Base-by-base conservation (phyloP, 1,140 invertebrate species). In the Halictus rubicundus region DNA sequence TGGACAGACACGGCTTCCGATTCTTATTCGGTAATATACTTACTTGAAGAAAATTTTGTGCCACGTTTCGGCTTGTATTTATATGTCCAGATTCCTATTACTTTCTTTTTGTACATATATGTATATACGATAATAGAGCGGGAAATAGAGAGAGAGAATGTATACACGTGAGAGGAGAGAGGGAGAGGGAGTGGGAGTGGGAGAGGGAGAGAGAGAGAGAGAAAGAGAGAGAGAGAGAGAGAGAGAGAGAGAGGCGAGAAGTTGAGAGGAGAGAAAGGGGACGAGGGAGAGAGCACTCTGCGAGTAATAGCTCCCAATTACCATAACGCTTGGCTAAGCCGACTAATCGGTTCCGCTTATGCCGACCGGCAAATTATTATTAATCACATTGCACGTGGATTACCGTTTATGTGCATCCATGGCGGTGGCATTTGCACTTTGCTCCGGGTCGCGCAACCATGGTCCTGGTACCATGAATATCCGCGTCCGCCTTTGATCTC, bases 291-390 rank as follows among this genome's bases (percentile, higher is more conserved):
- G 39, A 71, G 72, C 68, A 75, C 79, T 83, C 66, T 71, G 27
- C 75, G 81, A 81, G 88, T 90, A 89, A 90, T 91, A 88, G 88
- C 84, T 88, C 69, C 85, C 89, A 89, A 91, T 90, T 91, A 90
- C 88, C 89, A 90, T 89, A 89, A 91, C 89, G 88, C 88, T 83
- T 81, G 83, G 82, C 84, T 90, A 87, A 90, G 89, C 89, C 87
- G 77, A 72, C 87, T 91, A 91, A 91, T 91, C 89, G 90, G 85
- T 90, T 90, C 88, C 89, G 88, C 87, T 91, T 89, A 88, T 91
- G 89, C 85, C 84, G 86, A 88, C 85, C 88, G 88, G 87, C 87
- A 88, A 90, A 91, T 91, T 90, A 90, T 91, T 91, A 91, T 91
- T 91, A 91, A 91, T 90, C 88, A 86, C 88, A 89, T 89, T 86